These are phyloP conservation scores for Malthinus flaveolus DNA, from an alignment of 2,888 invertebrate species.

Conservation along the genomic window DNA sequence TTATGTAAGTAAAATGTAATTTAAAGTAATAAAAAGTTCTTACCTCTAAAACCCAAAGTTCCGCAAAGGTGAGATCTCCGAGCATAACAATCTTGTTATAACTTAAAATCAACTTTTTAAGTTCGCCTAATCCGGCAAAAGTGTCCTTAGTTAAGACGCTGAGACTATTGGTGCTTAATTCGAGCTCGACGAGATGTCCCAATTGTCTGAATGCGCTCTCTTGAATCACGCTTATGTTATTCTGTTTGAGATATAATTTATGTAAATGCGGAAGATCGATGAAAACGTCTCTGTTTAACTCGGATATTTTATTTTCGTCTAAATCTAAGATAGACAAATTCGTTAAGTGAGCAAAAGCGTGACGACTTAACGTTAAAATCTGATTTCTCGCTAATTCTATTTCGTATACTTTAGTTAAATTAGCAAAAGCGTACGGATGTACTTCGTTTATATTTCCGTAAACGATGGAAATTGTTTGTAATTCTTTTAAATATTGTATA, in stretches of 20 bases:
- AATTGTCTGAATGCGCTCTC: conserved; percentile 80
- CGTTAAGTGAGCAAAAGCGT: conserved; percentile 73
- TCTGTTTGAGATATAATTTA: conserved; percentile 80
- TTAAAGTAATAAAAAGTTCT: conserved; percentile 28
- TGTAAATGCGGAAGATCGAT: conserved; percentile 71
- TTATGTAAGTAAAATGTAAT: no score
- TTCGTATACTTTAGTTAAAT: conserved; percentile 69
- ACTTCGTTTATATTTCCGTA: conserved; percentile 74
- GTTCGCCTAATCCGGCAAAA: conserved; percentile 74
- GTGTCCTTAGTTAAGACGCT: conserved; percentile 74
- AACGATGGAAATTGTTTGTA: conserved; percentile 70
- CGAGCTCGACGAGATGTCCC: conserved; percentile 75
- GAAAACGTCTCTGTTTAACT: conserved; percentile 74
- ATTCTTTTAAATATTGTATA: conserved; percentile 65
- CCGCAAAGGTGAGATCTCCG: conserved; percentile 78
- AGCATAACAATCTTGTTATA: conserved; percentile 76
- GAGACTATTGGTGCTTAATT: conserved; percentile 78
- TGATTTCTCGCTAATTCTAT: conserved; percentile 70
- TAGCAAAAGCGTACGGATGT: conserved; percentile 73
- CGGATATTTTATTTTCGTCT: conserved; percentile 75
- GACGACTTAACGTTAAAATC: conserved; percentile 68
- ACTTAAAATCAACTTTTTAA: conserved; percentile 74
- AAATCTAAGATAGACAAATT: conserved; percentile 71
- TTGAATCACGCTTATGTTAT: conserved; percentile 81
- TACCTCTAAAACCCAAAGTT: conserved; percentile 71